A percentile compares a stretch with the other conserved stretches of the same genome.
These are phyloP conservation scores for Eristalis tenax DNA, from an alignment of 2,888 invertebrate species.

Conservation along the genomic window DNA sequence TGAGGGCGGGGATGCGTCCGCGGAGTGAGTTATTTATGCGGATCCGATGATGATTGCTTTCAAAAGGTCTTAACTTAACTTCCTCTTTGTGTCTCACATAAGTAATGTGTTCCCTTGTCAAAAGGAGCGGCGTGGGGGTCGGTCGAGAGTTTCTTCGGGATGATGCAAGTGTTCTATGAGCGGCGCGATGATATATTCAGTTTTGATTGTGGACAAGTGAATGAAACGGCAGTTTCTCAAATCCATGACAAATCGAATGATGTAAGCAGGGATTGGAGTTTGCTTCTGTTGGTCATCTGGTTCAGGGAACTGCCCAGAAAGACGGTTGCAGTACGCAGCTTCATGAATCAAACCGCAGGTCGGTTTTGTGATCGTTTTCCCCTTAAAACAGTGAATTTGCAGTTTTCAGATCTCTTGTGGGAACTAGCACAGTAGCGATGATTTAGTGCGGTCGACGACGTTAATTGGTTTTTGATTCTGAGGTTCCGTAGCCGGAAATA, in stretches of 20 bases:
- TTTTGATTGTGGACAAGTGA: constrained; percentile 28
- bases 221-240: background rate
- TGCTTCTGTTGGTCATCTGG: background rate
- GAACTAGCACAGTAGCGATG: background rate
- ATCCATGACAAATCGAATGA: background rate
- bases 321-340: background rate
- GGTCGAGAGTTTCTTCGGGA: constrained; percentile 4
- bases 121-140: background rate
- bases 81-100: constrained; percentile 66
- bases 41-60: constrained; percentile 48
- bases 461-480: background rate
- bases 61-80: constrained; percentile 27
- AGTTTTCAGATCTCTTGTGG: background rate
- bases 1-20: constrained; percentile 58
- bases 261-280: background rate
- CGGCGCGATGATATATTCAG: constrained; percentile 36
- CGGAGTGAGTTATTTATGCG: constrained; percentile 63
- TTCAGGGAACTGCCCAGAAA: background rate
- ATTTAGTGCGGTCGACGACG: background rate
- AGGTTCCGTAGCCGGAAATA: background rate
- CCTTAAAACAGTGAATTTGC: background rate
- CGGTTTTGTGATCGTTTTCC: too few species aligned
- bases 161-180: constrained; percentile 28
- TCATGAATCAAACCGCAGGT: background rate
- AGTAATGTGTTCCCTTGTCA: constrained; percentile 37